phyloP scores from a whole-genome alignment of 2,888 invertebrate species.

The Drosophila atripex region DNA sequence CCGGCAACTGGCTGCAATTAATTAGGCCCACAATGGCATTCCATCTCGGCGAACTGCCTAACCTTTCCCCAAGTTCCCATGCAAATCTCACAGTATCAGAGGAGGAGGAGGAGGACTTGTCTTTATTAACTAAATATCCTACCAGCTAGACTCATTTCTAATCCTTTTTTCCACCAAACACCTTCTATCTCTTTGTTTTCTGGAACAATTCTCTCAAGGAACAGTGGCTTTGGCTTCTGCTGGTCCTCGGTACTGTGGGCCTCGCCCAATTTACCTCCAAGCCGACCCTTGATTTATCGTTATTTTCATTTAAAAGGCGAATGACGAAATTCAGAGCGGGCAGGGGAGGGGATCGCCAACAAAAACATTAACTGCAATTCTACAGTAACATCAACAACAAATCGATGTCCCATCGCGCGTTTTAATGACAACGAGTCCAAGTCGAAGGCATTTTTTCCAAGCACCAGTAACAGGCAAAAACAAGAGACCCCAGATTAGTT shows the following conservation, averaged over 20 bases:
- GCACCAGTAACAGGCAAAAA: slow-evolving; percentile 33
- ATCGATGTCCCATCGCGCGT: slow-evolving; percentile 78
- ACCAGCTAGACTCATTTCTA: slow-evolving; percentile 10
- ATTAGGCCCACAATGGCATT: slow-evolving; percentile 67
- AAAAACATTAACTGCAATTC: slow-evolving; percentile 26
- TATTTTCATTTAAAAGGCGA: slow-evolving; percentile 80
- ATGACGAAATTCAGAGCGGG: slow-evolving; percentile 55
- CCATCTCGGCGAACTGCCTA: slow-evolving; percentile 53
- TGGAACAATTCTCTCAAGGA: slow-evolving; percentile 6
- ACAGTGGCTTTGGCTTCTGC: not conserved
- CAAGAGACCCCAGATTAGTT: slow-evolving; percentile 2
- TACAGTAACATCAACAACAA: slow-evolving; percentile 57
- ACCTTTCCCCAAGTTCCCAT: slow-evolving; percentile 70
- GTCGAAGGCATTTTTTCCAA: slow-evolving; percentile 68
- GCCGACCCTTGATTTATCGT: slow-evolving; percentile 74
- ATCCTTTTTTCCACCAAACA: too few relatives aligned
- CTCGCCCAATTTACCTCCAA: slow-evolving; percentile 16
- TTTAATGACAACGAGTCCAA: slow-evolving; percentile 75
- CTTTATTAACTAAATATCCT: too few relatives aligned
- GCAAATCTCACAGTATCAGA: slow-evolving; percentile 4
- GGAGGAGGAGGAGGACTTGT: too few relatives aligned
- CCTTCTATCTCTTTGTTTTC: too few relatives aligned
- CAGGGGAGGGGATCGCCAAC: slow-evolving; percentile 26
- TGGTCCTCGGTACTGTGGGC: too few relatives aligned
- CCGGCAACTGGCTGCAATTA: slow-evolving; percentile 59